A percentile compares a stretch with the other conserved stretches of the same genome.
Conservation (phyloP, 2,113 vertebrate genomes). For the Chlamydotis undulata region DNA sequence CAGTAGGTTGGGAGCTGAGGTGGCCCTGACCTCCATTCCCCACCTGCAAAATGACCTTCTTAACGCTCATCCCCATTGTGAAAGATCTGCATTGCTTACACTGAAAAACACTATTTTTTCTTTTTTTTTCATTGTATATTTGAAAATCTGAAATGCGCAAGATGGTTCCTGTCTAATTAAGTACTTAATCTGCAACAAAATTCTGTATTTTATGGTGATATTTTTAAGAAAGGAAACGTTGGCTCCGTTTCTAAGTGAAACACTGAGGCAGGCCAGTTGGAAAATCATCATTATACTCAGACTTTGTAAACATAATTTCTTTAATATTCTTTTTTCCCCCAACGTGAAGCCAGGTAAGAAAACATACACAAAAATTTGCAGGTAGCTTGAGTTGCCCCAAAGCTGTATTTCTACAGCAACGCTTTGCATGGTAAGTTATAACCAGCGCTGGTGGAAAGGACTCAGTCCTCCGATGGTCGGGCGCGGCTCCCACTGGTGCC, state of each 20-base stretch:
- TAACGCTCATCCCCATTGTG: rapidly evolving
- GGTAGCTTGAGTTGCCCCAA: neutral
- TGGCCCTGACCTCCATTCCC: neutral
- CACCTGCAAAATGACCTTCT: neutral
- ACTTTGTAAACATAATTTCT: neutral
- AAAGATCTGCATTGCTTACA: neutral
- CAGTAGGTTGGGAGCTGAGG: neutral
- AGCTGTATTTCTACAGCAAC: neutral
- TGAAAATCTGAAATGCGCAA: neutral
- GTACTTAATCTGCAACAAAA: slow-evolving; percentile 34
- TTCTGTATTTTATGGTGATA: neutral
- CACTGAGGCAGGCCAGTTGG: neutral
- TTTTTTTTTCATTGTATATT: neutral
- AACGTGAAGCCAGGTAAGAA: neutral
- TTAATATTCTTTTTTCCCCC: neutral
- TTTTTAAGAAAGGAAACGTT: neutral
- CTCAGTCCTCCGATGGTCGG: neutral
- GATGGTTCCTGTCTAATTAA: slow-evolving; percentile 41
- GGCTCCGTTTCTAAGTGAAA: neutral
- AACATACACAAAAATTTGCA: neutral
- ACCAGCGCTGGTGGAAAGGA: neutral
- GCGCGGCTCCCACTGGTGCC: neutral
- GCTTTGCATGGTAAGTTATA: neutral
- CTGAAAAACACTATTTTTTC: neutral
- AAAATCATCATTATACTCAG: neutral